These are phyloP conservation scores for Sturmia bella DNA, from an alignment of 2,888 invertebrate species.

Conservation along the genomic window DNA sequence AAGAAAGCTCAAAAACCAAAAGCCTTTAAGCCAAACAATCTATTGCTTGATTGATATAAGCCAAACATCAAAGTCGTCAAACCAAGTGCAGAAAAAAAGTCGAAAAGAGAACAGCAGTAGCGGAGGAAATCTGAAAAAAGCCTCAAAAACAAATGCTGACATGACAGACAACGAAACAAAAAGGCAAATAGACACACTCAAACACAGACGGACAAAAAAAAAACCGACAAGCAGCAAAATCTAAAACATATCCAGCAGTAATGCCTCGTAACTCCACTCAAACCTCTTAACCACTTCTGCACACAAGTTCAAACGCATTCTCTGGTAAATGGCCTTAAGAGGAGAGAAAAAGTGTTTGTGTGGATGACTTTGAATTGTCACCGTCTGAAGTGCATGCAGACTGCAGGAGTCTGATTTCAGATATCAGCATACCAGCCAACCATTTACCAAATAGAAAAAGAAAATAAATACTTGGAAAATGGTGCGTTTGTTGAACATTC, in stretches of 20 bases:
- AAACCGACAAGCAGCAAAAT: constrained; percentile 21
- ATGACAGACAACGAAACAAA: constrained; percentile 20
- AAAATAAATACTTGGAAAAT: constrained; percentile 11
- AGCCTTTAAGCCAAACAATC: constrained; percentile 20
- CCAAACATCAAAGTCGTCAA: constrained; percentile 28
- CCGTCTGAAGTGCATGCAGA: constrained; percentile 10
- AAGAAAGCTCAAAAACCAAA: constrained; percentile 3
- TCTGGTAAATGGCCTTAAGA: constrained; percentile 9
- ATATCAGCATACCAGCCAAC: constrained; percentile 1
- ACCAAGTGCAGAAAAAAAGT: not conserved
- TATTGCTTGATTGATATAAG: constrained; percentile 54
- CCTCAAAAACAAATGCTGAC: constrained; percentile 47
- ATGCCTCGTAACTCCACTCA: not conserved
- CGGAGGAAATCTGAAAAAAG: constrained; percentile 9
- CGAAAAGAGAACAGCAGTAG: not conserved
- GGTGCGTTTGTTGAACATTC: no score
- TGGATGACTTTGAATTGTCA: constrained; percentile 15
- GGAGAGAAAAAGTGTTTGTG: constrained; percentile 46
- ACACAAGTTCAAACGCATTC: constrained; percentile 13
- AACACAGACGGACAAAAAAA: not conserved
- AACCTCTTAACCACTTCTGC: not conserved
- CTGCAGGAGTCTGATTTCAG: not conserved
- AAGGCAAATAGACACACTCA: constrained; percentile 10
- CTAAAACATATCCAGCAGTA: constrained; percentile 26
- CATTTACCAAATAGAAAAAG: constrained; percentile 23